Conservation (phyloP, 2,797 vertebrate genomes). For the Enteromius trimaculatus region DNA sequence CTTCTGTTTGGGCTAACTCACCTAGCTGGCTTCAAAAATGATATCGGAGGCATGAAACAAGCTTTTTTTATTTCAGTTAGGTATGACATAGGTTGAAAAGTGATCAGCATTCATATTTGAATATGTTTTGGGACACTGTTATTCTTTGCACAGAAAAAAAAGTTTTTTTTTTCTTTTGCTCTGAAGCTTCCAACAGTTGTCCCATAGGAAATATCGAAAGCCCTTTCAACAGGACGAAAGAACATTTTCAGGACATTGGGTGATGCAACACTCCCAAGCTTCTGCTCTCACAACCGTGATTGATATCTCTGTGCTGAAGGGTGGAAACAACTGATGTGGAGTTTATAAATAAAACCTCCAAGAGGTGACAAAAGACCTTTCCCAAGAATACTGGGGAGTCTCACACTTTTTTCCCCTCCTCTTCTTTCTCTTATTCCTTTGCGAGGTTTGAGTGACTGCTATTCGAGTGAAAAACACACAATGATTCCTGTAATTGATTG, state of each 20-base stretch:
- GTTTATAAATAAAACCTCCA: slow-evolving; percentile 56
- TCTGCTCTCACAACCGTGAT: slow-evolving; percentile 48
- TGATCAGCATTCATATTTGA: background rate
- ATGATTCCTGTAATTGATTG: slow-evolving; percentile 73
- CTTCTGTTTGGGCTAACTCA: slow-evolving; percentile 34
- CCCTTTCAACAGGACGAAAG: slow-evolving; percentile 64
- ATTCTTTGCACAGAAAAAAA: slow-evolving; percentile 4
- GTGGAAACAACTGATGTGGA: slow-evolving; percentile 40
- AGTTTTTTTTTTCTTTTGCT: slow-evolving; percentile 31
- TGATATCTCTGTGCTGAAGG: slow-evolving; percentile 49
- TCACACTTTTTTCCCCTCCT: slow-evolving; percentile 49
- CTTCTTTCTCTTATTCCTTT: slow-evolving; percentile 49
- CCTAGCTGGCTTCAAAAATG: slow-evolving; percentile 8
- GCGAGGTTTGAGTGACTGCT: slow-evolving; percentile 61
- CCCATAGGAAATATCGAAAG: slow-evolving; percentile 61
- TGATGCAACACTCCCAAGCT: slow-evolving; percentile 57
- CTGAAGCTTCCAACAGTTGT: slow-evolving; percentile 45
- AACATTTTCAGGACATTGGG: slow-evolving; percentile 63
- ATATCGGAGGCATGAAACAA: background rate
- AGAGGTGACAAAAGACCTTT: slow-evolving; percentile 62
- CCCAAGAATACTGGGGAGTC: slow-evolving; percentile 40
- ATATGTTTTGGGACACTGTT: slow-evolving; percentile 25
- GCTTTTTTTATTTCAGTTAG: background rate
- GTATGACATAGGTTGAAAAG: background rate
- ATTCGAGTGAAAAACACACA: slow-evolving; percentile 67